Evolutionary conservation across 2,113 vertebrate genomes (phyloP).

Genomic region (Gymnogyps californianus): DNA sequence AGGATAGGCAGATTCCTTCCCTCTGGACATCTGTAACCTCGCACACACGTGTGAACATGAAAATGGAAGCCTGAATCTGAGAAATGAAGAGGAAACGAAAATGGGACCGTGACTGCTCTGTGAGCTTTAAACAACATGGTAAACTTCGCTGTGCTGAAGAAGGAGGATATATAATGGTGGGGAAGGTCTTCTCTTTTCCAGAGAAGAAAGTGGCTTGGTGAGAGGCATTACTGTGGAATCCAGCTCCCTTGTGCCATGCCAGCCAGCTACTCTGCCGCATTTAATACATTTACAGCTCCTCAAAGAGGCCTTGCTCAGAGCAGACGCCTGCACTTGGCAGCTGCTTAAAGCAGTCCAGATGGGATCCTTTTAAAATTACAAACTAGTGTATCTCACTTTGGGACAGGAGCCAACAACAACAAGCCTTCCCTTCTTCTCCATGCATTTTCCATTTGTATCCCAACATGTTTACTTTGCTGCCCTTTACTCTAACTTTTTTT

Average conservation of each 20-base stretch:
- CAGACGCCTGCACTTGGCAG: constrained; percentile 58
- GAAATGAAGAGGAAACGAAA: not conserved
- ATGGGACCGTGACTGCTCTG: not conserved
- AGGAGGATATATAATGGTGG: not conserved
- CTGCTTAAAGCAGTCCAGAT: constrained; percentile 63
- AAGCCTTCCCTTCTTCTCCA: constrained; percentile 51
- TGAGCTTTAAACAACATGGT: not conserved
- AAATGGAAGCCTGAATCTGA: not conserved
- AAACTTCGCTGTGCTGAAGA: not conserved
- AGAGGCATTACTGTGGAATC: not conserved
- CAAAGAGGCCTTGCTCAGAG: constrained; percentile 50
- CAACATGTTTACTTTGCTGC: constrained; percentile 67
- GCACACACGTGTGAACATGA: accelerated
- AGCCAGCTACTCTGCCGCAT: not conserved
- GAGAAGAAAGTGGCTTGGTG: not conserved
- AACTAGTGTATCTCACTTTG: constrained; percentile 63
- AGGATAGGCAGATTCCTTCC: not conserved
- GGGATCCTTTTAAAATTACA: constrained; percentile 61
- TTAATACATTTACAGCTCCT: constrained; percentile 39
- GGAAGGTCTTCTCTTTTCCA: not conserved
- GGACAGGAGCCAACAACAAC: constrained; percentile 55
- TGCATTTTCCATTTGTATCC: constrained; percentile 67
- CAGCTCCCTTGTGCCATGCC: not conserved
- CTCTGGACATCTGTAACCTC: not conserved
- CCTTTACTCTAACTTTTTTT: constrained; percentile 64